phyloP scores from a whole-genome alignment of 2,797 vertebrate species.

The Mastacembelus armatus region DNA sequence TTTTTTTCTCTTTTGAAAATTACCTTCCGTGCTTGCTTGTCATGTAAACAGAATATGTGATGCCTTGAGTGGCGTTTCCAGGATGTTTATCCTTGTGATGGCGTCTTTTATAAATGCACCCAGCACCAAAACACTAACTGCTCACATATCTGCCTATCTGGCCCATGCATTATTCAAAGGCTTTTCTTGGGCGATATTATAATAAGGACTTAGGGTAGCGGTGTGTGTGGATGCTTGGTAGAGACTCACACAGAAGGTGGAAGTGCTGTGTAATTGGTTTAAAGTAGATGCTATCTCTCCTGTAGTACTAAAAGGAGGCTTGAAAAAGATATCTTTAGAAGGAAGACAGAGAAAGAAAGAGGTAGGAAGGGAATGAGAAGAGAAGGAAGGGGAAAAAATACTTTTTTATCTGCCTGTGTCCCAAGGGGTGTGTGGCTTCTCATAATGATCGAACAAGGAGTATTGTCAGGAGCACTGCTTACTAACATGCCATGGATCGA shows the following conservation, averaged over 20 bases:
- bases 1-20: slow-evolving; percentile 80
- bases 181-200: slow-evolving; percentile 82
- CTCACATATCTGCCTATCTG: slow-evolving; percentile 82
- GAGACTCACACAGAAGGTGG: slow-evolving; percentile 74
- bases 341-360: slow-evolving; percentile 51
- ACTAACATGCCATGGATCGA: slow-evolving; percentile 79
- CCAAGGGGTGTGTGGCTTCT: slow-evolving; percentile 69
- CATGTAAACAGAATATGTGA: slow-evolving; percentile 87
- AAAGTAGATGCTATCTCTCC: slow-evolving; percentile 83
- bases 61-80: slow-evolving; percentile 83
- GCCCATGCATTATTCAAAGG: slow-evolving; percentile 87
- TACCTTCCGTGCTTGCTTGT: slow-evolving; percentile 80
- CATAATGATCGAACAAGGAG: slow-evolving; percentile 80
- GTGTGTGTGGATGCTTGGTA: slow-evolving; percentile 56
- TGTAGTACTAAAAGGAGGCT: slow-evolving; percentile 77
- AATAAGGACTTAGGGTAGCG: slow-evolving; percentile 78
- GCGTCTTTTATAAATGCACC: slow-evolving; percentile 79
- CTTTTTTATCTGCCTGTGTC: slow-evolving; percentile 70
- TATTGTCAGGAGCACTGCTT: slow-evolving; percentile 82
- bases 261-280: slow-evolving; percentile 87
- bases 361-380: slow-evolving; percentile 49
- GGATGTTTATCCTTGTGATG: slow-evolving; percentile 83
- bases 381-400: slow-evolving; percentile 35
- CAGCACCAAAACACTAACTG: slow-evolving; percentile 75
- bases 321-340: slow-evolving; percentile 76